phyloP scores from a whole-genome alignment of 2,888 invertebrate genomes.

The Heteromyza rotundicornis region DNA sequence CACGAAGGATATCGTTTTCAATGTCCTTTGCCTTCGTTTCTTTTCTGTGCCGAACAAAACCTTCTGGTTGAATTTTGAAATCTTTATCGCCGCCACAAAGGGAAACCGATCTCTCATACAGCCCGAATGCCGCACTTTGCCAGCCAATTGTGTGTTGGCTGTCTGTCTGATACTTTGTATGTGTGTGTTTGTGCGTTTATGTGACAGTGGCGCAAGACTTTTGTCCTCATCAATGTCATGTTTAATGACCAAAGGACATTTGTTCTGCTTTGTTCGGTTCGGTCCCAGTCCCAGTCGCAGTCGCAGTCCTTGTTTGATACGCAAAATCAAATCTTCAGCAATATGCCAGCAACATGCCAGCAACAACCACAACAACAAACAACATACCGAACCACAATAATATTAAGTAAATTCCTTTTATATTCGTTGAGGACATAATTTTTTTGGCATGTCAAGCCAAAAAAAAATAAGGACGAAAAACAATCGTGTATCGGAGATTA shows the following conservation, averaged over 20 bases:
- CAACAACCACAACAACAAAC: not conserved
- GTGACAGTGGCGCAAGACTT: too few relatives aligned
- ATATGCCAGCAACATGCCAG: constrained; percentile 1
- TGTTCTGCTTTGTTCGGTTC: too few relatives aligned
- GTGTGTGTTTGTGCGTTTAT: not conserved
- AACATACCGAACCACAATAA: not conserved
- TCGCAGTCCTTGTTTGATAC: too few relatives aligned
- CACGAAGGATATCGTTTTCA: too few relatives aligned
- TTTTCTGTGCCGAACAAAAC: not conserved
- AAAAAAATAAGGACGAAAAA: not conserved
- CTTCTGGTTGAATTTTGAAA: not conserved
- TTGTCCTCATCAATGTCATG: constrained; percentile 12
- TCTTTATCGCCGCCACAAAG: constrained; percentile 5
- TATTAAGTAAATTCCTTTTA: constrained; percentile 1
- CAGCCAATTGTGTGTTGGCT: constrained; percentile 10
- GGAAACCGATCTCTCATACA: constrained; percentile 2
- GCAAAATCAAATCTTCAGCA: constrained; percentile 10
- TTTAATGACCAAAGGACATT: constrained; percentile 15
- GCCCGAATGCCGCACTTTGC: not conserved
- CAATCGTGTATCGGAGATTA: constrained; percentile 6
- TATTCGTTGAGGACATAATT: constrained; percentile 8
- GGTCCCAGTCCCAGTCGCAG: too few relatives aligned
- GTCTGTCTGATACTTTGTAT: not conserved
- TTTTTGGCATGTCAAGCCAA: not conserved
- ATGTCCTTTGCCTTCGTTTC: not conserved